Base-by-base conservation (phyloP, 2,113 vertebrate species). In the Myiagra hebetior region DNA sequence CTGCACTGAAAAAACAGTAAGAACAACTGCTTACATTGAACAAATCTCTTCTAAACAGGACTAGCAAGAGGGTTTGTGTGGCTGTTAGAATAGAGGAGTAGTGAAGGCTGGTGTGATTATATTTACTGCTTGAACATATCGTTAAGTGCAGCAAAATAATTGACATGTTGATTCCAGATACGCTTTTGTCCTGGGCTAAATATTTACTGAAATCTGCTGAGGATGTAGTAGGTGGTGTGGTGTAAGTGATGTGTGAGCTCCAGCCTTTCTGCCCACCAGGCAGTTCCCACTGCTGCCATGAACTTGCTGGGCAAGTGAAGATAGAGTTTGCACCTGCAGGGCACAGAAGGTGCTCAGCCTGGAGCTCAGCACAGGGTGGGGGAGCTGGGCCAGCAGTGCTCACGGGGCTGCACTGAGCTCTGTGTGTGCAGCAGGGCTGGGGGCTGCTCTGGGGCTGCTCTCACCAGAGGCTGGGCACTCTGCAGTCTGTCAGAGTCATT, bases 1-100 rank as follows among this genome's bases (percentile, higher is more conserved):
- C 63, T 89, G 87, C 64, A 84, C 95, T 63, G 96, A 97, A 44
- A 97, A 97, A 89, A 90, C 90, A 96, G 98, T 98, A 95, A 98
- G 96, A 74, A 68, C 50, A 53, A 31, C 28, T 75, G 37, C 68
- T 87, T 46, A 78, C 74, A 65, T 49, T 19, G 69, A 79, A 60
- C 6, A 74, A 49, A 47, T 86, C 28, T 95, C 57, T 80, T 62
- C 44, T 52, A 37, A 86, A 59, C 17, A 35, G 55, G 52, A 62
- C 31, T 76, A 41, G 33, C 28, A 60, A 53, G 75, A 56, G 75
- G 11, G 30, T 78, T 80, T 77, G 22, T 31, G 39, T 80, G 33
- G 60, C 59, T 89, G 47, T 52, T 89, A 59, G 1, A 52, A 7
- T 10, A 75, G 77, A 49, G 0, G 2, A 57, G 68, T 70, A 75